Conservation (phyloP, 1,140 invertebrate species). For the Maniola jurtina region DNA sequence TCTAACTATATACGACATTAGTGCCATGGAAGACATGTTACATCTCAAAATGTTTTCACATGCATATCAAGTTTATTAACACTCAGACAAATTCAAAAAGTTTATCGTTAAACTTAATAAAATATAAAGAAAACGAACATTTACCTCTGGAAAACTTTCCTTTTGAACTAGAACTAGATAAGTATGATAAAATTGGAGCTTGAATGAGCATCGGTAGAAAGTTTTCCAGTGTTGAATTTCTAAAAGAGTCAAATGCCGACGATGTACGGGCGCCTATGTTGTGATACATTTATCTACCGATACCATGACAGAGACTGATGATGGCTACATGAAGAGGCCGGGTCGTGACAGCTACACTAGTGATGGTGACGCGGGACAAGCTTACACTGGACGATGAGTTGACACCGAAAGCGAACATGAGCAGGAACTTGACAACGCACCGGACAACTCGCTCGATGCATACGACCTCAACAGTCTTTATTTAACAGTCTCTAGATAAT, state of each 20-base stretch:
- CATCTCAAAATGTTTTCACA: conserved; percentile 55
- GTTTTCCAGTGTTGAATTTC: conserved; percentile 59
- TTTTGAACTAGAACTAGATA: conserved; percentile 51
- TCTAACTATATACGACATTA: conserved; percentile 43
- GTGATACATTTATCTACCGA: conserved; percentile 78
- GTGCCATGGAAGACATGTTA: conserved; percentile 70
- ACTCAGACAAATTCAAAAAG: conserved; percentile 28
- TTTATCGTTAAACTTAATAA: conserved; percentile 26
- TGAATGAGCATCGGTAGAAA: conserved; percentile 59
- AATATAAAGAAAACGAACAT: conserved; percentile 47
- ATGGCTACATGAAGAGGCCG: conserved; percentile 67
- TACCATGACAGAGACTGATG: conserved; percentile 69
- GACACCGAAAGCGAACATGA: conserved; percentile 75
- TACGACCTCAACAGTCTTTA: conserved; percentile 73
- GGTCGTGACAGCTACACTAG: conserved; percentile 65
- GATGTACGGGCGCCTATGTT: conserved; percentile 74
- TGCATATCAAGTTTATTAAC: conserved; percentile 44
- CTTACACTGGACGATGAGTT: conserved; percentile 60
- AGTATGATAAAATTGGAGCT: conserved; percentile 44
- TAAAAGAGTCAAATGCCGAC: conserved; percentile 53
- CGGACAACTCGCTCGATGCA: conserved; percentile 67
- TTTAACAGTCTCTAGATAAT: conserved; percentile 65
- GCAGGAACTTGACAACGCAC: conserved; percentile 56
- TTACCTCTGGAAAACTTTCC: conserved; percentile 72
- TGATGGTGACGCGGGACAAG: conserved; percentile 67